Conservation (phyloP, 1,140 invertebrate genomes). For the Drosophila subpulchrella region DNA sequence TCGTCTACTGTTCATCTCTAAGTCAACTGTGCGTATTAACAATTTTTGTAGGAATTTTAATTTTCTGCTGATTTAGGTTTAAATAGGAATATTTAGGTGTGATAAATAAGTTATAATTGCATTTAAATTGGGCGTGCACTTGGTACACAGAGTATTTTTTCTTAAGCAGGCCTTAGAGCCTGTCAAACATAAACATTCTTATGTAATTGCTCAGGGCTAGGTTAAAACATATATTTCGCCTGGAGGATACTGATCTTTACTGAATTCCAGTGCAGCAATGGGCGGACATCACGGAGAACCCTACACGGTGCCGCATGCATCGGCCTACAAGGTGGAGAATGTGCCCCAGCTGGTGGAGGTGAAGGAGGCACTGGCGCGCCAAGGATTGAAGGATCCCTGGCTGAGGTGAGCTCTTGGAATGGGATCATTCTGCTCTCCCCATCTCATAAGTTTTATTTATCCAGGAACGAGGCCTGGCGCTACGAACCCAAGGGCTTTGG, state of each 20-base stretch:
- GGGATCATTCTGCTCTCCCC: too few species aligned
- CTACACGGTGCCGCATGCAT: conserved; percentile 88
- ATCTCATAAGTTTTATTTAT: neutral
- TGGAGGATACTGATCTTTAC: conserved; percentile 16
- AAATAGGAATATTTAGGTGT: neutral
- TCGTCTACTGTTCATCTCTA: conserved; percentile 18
- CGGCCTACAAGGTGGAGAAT: conserved; percentile 90
- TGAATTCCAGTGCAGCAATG: conserved; percentile 81
- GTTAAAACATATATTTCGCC: conserved; percentile 45
- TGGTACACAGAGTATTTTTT: neutral
- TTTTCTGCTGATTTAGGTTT: conserved; percentile 1
- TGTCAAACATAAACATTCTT: conserved; percentile 51
- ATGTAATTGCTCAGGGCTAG: conserved; percentile 62
- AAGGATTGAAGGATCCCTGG: conserved; percentile 92
- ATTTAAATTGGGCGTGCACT: neutral
- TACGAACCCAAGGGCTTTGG: conserved; percentile 85
- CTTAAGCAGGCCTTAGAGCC: neutral
- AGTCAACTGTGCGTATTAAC: conserved; percentile 22
- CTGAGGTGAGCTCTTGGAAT: conserved; percentile 85
- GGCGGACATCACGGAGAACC: conserved; percentile 86
- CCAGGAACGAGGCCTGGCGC: conserved; percentile 91
- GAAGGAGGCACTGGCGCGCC: conserved; percentile 86
- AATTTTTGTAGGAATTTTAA: neutral
- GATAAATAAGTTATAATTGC: neutral
- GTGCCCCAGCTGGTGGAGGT: conserved; percentile 87